Base-by-base conservation (phyloP, 2,113 vertebrate genomes). In the Kryptolebias marmoratus region DNA sequence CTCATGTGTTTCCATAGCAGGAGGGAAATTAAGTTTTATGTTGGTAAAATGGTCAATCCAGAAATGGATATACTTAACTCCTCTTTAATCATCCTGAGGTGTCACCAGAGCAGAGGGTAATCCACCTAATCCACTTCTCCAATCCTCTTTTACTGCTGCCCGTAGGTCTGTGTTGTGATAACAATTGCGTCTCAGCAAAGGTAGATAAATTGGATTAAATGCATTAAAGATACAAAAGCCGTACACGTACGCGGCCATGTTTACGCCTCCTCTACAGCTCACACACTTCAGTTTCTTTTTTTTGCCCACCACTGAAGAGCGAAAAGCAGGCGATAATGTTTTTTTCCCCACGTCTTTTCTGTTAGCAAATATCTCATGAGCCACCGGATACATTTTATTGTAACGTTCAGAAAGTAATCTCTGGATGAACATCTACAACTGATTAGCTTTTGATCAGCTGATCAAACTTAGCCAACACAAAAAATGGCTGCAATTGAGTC, bases 41-140 rank as follows among this genome's bases (percentile, higher is more conserved):
- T 62, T 80, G 54, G 62, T 77, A 36, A 68, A 68, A 69, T 42
- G 42, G 56, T 72, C 36, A 9, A 68, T 36, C 77, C n/a, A 61
- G 32, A 76, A 75, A 77, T 71, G 47, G 72, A 71, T 55, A 9
- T 54, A 83, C 64, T 79, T 73, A 80, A 85, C 77, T 83, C 73
- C 60, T 58, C 47, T 47, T 81, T 80, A 82, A 88, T 87, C 79
- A 73, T 73, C 68, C n/a, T 47, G 64, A 69, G 64, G 69, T 84
- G 83, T 82, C 77, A 79, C 67, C 62, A 39, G 61, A 79, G 77
- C 68, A 75, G 70, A 80, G 49, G 64, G 63, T 83, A 82, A 85
- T 73, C 69, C 59, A 68, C 48, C 18, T 86, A 84, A 87, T 86
- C 77, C 83, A 79, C 56, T 66, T 78, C 48, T 77, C 60, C 78